Base-by-base conservation (phyloP, 2,113 vertebrate genomes). In the Nothoprocta pentlandii region DNA sequence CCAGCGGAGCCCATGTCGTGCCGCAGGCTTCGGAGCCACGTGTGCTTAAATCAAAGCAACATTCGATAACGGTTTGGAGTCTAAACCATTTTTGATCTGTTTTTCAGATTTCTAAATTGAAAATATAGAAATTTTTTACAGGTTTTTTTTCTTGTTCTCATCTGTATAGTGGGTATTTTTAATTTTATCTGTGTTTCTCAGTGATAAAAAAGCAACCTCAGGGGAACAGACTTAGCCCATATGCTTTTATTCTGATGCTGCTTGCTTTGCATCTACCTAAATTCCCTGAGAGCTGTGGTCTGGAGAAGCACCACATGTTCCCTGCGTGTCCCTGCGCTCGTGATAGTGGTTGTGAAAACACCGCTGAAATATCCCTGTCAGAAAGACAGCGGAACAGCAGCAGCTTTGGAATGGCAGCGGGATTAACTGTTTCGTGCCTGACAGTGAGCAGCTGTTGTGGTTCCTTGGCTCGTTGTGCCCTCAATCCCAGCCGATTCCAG, bases 221-320 rank as follows among this genome's bases (percentile, higher is more conserved):
- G 41, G 74, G 69, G 90, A 78, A 41, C 49, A 53, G 66, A 83
- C 41, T 87, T 84, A 49, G 88, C 92, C 95, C 74, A 92, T 93
- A 78, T 91, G 78, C 87, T 94, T 91, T 93, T 96, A 89, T 94
- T 97, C 92, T 95, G 74, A 49, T 69, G 73, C 47, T 90, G 66
- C 41, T 86, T 75, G 80, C 88, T 89, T 92, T 93, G 76, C 61
- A 75, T 83, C 93, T 94, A 64, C 61, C 68, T 93, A 73, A 91
- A 95, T 90, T 95, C 90, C 93, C 84, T 58, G 51, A 92, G 70
- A 53, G 53, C 66, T 89, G 73, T 81, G 62, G 88, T 92, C 87
- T 61, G 92, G 71, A 78, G 90, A 84, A 76, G 83, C 12, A 19
- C 59, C 86, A 96, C 90, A 92, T 97, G 91, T 95, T 93, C 83